Evolutionary conservation across 2,113 vertebrate species (phyloP).

Genomic region (Rhinoptilus africanus): DNA sequence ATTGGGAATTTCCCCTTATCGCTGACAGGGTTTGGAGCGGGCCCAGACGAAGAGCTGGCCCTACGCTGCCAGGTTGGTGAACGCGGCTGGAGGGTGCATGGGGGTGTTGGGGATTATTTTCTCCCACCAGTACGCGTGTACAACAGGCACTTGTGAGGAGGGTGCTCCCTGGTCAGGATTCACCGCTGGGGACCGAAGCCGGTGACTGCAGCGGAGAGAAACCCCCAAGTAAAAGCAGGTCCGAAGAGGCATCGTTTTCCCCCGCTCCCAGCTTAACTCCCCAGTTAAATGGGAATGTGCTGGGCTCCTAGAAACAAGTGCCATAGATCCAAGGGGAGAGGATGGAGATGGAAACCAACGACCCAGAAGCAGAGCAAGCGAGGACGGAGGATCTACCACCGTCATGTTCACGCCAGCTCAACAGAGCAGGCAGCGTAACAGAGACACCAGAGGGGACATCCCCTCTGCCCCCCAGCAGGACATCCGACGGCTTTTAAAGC

Average conservation of each 20-base stretch:
- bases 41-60: background rate
- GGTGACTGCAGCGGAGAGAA: background rate
- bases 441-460: background rate
- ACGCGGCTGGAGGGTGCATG: background rate
- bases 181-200: background rate
- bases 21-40: background rate
- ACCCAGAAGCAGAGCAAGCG: rapidly evolving
- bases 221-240: background rate
- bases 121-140: background rate
- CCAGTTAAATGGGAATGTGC: background rate
- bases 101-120: background rate
- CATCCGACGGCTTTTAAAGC: background rate
- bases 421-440: rapidly evolving
- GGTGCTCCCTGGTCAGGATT: background rate
- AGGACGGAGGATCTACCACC: background rate
- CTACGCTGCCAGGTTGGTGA: background rate
- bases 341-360: background rate
- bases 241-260: background rate
- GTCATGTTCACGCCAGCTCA: rapidly evolving
- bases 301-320: background rate
- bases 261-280: background rate
- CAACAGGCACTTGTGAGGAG: background rate
- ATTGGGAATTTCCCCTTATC: background rate
- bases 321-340: background rate
- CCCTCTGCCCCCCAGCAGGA: background rate